Evolutionary conservation across 1,140 invertebrate species (phyloP), one percentile per base, ranked within the genome.

Genomic region (Zaprionus africanus): DNA sequence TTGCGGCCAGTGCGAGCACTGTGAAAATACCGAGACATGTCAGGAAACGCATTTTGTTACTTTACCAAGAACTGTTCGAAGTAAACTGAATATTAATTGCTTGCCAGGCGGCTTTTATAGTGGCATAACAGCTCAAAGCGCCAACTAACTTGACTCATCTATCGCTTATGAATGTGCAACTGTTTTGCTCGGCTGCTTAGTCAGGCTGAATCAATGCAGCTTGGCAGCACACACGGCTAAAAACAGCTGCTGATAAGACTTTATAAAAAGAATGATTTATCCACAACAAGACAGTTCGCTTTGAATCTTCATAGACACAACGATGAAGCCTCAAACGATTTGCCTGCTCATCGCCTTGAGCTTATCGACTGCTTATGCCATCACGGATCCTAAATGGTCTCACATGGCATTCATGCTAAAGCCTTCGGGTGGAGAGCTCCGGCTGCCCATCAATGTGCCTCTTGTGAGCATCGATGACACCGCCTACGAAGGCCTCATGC

Each of bases 371-470:
- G 60, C 26, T 11, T 19, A 34, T 6, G 19, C 53, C 19, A 12
- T 0, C 12, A 13, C 11, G 4, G 11, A 51, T 51, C 11, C 19
- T 19, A 11, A 36, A n/a, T 28, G 41, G 3, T n/a, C n/a, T 51
- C 41, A 36, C 1, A 22, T 59, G 56, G 17, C 43, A 13, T 15
- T 41, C 15, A 59, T 60, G n/a, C 4, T 76, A 19, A 61, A 68
- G 26, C 31, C 56, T 1, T n/a, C 56, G 3, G 17, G 17, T 15
- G 6, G 41, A 46, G 19, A 70, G 5, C 13, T 49, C 17, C 3
- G 19, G 6, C 63, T 61, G 12, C 34, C 31, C 13, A 66, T 60
- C 17, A 58, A 82, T 28, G 64, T 82, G 17, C 79, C 81, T 3
- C 46, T 69, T 34, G 41, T 82, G 26, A 79, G 26, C 11, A 73